Evolutionary conservation across 2,888 invertebrate genomes (phyloP).

Genomic region (Chouioia cunea): DNA sequence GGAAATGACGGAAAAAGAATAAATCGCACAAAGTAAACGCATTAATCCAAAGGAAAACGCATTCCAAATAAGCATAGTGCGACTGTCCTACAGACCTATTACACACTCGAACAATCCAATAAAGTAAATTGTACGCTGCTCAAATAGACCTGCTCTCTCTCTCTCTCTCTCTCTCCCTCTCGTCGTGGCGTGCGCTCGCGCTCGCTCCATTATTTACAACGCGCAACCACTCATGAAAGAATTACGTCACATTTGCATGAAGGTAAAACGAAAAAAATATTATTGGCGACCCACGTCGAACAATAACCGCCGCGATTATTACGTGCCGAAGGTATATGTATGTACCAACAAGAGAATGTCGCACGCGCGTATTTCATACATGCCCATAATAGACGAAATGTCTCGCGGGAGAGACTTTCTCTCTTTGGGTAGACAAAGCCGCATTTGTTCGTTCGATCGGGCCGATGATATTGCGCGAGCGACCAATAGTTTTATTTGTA

Average conservation of each 20-base stretch:
- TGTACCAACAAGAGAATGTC: constrained; percentile 3
- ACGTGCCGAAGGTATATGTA: constrained; percentile 3
- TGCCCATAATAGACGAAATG: constrained; percentile 33
- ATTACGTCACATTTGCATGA: constrained; percentile 35
- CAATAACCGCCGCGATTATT: constrained; percentile 22
- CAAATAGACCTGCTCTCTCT: neutral
- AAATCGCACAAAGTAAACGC: too few relatives aligned
- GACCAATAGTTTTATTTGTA: constrained; percentile 1
- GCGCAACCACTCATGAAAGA: too few relatives aligned
- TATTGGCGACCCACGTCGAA: constrained; percentile 9
- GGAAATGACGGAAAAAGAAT: too few relatives aligned
- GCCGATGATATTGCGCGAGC: constrained; percentile 15
- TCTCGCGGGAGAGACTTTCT: constrained; percentile 32
- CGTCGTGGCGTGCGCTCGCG: neutral
- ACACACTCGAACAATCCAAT: constrained; percentile 1
- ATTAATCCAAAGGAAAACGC: too few relatives aligned
- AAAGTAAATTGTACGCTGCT: constrained; percentile 10
- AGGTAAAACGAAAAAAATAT: neutral
- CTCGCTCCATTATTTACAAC: neutral
- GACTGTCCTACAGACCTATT: too few relatives aligned
- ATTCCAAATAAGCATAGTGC: too few relatives aligned
- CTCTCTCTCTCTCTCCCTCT: too few relatives aligned
- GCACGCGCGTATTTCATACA: constrained; percentile 1
- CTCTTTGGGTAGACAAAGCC: constrained; percentile 23
- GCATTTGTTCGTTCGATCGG: constrained; percentile 19